A percentile compares a stretch with the other conserved stretches of the same genome.
Evolutionary conservation across 2,888 invertebrate species (phyloP).

Genomic region (Mesodorylaimus sp.): DNA sequence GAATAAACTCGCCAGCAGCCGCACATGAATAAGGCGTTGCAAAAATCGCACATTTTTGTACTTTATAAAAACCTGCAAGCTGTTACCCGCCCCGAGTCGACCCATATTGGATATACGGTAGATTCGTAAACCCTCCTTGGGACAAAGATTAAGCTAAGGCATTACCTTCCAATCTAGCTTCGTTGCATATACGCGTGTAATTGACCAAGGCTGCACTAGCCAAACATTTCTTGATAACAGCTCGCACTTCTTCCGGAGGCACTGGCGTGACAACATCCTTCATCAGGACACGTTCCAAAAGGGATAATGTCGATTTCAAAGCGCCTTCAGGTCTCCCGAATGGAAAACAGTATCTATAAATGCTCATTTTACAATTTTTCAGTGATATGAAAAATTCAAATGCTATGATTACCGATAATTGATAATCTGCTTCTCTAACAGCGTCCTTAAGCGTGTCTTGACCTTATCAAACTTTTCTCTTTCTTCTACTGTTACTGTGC

Average conservation of each 20-base stretch:
- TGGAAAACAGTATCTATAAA: conserved; percentile 75
- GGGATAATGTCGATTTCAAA: conserved; percentile 79
- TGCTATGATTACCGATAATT: conserved; percentile 61
- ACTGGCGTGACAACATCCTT: conserved; percentile 96
- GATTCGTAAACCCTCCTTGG: too few relatives aligned
- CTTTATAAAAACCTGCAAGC: too few relatives aligned
- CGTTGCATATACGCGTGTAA: conserved; percentile 81
- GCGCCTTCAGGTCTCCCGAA: conserved; percentile 97
- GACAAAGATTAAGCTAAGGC: too few relatives aligned
- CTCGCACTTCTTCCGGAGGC: conserved; percentile 77
- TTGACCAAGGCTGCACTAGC: conserved; percentile 95
- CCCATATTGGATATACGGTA: too few relatives aligned
- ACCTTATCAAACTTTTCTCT: conserved; percentile 78
- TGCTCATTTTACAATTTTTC: not conserved
- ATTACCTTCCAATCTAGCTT: conserved; percentile 93
- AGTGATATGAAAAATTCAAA: not conserved
- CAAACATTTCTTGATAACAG: conserved; percentile 84
- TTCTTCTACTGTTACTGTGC: conserved; percentile 92
- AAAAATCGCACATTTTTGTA: too few relatives aligned
- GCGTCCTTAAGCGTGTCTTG: conserved; percentile 72
- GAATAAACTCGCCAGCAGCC: too few relatives aligned
- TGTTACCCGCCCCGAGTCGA: too few relatives aligned
- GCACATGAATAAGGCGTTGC: too few relatives aligned
- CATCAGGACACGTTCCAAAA: conserved; percentile 87
- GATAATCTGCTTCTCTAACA: conserved; percentile 92